phyloP scores from a whole-genome alignment of 2,113 vertebrate genomes.

The Leptocoma aspasia region DNA sequence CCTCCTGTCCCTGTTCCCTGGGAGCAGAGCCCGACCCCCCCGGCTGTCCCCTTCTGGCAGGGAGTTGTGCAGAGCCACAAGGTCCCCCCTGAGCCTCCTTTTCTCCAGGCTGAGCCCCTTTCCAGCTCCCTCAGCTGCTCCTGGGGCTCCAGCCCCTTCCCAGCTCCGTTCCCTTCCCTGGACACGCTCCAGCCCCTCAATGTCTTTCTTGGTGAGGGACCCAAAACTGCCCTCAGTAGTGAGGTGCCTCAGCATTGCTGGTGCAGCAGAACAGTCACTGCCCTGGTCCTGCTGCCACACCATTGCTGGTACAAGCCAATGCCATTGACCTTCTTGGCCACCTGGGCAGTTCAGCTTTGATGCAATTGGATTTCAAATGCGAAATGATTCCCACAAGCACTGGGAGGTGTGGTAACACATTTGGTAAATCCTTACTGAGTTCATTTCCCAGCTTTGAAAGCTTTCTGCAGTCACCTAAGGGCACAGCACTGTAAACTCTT shows the following conservation, averaged over 20 bases:
- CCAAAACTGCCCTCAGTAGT: background rate
- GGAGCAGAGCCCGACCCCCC: background rate
- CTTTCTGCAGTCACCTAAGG: background rate
- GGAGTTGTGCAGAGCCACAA: background rate
- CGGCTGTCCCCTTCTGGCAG: background rate
- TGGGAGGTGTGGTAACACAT: background rate
- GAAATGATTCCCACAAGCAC: background rate
- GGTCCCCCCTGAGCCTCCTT: background rate
- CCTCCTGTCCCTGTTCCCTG: background rate
- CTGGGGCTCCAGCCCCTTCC: background rate
- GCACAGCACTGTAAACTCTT: background rate
- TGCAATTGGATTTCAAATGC: background rate
- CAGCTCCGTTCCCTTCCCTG: background rate
- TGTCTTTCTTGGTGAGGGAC: background rate
- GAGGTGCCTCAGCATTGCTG: background rate
- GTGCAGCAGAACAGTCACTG: background rate
- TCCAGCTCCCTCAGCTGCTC: background rate
- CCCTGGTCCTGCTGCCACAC: background rate
- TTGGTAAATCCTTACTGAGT: background rate
- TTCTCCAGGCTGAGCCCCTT: background rate
- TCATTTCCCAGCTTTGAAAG: background rate
- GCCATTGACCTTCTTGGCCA: background rate
- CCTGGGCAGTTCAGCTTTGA: background rate
- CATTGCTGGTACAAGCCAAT: background rate
- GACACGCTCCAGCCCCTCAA: rapidly evolving